phyloP scores from a whole-genome alignment of 2,797 vertebrate species.

The Choloepus didactylus region DNA sequence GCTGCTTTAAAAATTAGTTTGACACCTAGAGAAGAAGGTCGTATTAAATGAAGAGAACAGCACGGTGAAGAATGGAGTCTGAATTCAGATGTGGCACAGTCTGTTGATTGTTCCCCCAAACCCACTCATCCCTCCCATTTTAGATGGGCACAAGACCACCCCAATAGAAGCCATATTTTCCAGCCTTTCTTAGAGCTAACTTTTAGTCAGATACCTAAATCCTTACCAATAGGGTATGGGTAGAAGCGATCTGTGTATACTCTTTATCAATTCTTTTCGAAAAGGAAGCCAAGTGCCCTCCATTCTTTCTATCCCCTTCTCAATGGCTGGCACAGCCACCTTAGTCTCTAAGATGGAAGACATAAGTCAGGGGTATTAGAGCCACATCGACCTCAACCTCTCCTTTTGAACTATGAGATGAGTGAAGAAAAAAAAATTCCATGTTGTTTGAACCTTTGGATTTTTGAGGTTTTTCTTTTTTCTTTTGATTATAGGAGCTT shows the following conservation, averaged over 20 bases:
- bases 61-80: neutral
- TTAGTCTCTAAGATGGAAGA: neutral
- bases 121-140: neutral
- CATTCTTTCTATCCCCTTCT: neutral
- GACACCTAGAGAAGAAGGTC: neutral
- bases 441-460: neutral
- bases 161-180: neutral
- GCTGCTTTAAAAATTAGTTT: slow-evolving; percentile 14
- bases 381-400: too few species aligned
- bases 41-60: neutral
- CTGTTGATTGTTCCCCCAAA: neutral
- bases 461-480: neutral
- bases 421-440: slow-evolving; percentile 34
- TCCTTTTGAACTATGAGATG: neutral
- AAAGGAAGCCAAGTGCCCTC: neutral
- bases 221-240: neutral
- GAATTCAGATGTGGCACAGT: neutral
- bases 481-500: neutral
- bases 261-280: neutral
- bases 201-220: neutral
- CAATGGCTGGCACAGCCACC: neutral
- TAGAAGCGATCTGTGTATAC: neutral
- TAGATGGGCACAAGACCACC: neutral
- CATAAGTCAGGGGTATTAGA: neutral
- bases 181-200: neutral